A percentile compares a stretch with the other conserved stretches of the same genome.
These are phyloP conservation scores for Alloplasta piceator DNA, from an alignment of 2,888 invertebrate genomes.

Conservation along the genomic window DNA sequence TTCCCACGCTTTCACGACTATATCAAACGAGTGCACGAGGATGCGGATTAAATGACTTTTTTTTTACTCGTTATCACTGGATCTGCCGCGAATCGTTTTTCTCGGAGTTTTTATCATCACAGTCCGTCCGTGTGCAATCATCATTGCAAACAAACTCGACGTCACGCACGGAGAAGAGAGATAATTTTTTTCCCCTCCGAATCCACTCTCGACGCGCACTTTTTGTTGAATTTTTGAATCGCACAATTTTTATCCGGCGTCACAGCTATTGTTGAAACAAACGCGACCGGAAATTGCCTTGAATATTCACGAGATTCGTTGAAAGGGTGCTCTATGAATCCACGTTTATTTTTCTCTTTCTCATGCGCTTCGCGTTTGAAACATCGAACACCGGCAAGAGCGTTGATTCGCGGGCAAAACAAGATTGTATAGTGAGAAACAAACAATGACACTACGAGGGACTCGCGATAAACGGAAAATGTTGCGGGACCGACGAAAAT, in stretches of 20 bases:
- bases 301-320: too few relatives aligned
- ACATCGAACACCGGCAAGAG: too few relatives aligned
- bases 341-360: too few relatives aligned
- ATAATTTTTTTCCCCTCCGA: not conserved
- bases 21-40: not conserved
- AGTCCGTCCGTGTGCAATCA: constrained; percentile 15
- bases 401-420: too few relatives aligned
- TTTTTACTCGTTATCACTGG: constrained; percentile 18
- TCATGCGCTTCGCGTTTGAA: too few relatives aligned
- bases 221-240: constrained; percentile 14
- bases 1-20: constrained; percentile 12
- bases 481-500: not conserved
- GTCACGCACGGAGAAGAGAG: not conserved
- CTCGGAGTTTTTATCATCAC: constrained; percentile 34
- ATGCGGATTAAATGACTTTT: not conserved
- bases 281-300: too few relatives aligned
- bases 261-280: too few relatives aligned
- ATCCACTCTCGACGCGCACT: not conserved
- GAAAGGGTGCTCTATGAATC: too few relatives aligned
- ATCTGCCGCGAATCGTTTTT: constrained; percentile 46
- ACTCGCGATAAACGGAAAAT: too few relatives aligned
- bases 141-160: not conserved
- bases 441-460: too few relatives aligned
- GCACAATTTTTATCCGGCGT: not conserved
- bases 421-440: too few relatives aligned